A percentile compares a stretch with the other conserved stretches of the same genome.
phyloP scores from a whole-genome alignment of 2,797 vertebrate genomes.

The Dromococcyx pavoninus region DNA sequence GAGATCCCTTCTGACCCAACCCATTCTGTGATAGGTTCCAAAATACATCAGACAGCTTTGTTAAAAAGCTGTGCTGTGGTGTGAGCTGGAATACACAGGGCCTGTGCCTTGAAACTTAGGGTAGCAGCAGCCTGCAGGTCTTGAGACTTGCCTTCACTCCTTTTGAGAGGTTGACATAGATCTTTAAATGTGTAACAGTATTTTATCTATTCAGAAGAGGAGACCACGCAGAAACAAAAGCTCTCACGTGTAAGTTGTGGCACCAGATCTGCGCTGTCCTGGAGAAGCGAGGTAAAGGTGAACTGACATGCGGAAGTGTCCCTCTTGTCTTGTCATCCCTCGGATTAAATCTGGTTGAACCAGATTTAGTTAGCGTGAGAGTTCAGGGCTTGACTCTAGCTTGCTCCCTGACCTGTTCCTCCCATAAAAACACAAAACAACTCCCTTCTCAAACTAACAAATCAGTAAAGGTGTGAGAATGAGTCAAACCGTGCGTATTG shows the following conservation, averaged over 20 bases:
- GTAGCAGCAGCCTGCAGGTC: neutral
- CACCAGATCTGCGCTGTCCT: neutral
- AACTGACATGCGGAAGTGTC: neutral
- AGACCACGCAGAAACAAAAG: neutral
- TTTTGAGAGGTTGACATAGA: neutral
- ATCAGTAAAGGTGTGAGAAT: neutral
- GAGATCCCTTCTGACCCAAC: too few relatives aligned
- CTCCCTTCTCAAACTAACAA: neutral
- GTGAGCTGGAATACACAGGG: neutral
- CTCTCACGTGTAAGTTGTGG: neutral
- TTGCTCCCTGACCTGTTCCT: neutral
- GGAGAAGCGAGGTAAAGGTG: neutral
- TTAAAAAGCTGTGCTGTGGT: neutral
- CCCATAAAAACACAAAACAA: neutral
- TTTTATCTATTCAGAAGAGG: neutral
- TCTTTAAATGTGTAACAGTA: neutral
- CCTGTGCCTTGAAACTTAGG: neutral
- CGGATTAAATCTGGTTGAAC: neutral
- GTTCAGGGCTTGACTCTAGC: neutral
- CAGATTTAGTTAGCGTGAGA: neutral
- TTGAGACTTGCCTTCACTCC: neutral
- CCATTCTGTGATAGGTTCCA: neutral
- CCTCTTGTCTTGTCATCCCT: neutral
- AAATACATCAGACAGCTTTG: neutral
- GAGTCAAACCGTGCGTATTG: accelerated